These are phyloP conservation scores for Agriopis leucophaearia DNA, from an alignment of 2,888 invertebrate genomes.

Conservation along the genomic window DNA sequence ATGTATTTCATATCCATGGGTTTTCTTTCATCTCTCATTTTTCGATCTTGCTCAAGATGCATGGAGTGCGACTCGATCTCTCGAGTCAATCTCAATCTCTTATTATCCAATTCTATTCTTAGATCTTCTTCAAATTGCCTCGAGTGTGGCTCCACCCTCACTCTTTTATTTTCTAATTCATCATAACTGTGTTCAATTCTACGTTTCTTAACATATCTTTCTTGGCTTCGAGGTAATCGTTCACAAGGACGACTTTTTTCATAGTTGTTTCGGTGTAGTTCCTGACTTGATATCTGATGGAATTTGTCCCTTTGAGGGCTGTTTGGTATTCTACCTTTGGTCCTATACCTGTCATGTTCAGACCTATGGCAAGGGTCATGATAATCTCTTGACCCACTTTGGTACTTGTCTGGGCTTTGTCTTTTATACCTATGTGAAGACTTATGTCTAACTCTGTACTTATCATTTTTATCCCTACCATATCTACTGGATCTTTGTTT, in stretches of 20 bases:
- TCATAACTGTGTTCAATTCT: conserved; percentile 59
- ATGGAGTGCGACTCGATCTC: background rate
- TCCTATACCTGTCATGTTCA: conserved; percentile 49
- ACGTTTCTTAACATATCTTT: conserved; percentile 57
- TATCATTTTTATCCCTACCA: conserved; percentile 54
- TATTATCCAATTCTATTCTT: conserved; percentile 2
- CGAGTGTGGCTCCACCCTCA: conserved; percentile 53
- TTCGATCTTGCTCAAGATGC: conserved; percentile 45
- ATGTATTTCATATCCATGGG: conserved; percentile 19
- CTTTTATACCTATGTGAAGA: conserved; percentile 53
- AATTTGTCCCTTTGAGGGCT: conserved; percentile 63
- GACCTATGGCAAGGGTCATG: conserved; percentile 50
- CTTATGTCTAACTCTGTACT: conserved; percentile 54
- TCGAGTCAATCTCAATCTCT: too few species aligned
- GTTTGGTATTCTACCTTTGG: conserved; percentile 50
- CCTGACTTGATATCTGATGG: conserved; percentile 30
- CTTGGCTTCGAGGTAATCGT: conserved; percentile 44
- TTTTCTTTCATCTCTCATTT: conserved; percentile 45
- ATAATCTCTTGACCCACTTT: conserved; percentile 49
- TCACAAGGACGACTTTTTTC: conserved; percentile 48
- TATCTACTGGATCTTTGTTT: conserved; percentile 49
- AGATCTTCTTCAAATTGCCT: background rate
- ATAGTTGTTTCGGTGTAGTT: conserved; percentile 34
- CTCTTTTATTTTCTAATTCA: conserved; percentile 63
- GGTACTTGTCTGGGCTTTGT: conserved; percentile 39